These are phyloP conservation scores for Sebastiscus tertius DNA, from an alignment of 2,797 vertebrate genomes.

Conservation along the genomic window DNA sequence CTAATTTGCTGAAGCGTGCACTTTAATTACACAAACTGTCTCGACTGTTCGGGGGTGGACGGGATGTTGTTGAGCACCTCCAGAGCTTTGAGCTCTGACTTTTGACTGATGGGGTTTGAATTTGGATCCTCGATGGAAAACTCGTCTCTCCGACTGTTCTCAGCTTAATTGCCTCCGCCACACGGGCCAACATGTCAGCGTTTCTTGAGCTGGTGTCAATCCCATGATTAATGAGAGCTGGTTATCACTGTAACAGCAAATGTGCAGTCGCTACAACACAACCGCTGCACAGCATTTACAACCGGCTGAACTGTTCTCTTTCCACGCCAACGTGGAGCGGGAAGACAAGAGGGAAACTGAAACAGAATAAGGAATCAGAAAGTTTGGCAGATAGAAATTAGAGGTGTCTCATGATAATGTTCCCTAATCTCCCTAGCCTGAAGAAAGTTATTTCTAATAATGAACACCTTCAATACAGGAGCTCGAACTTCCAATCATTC, in stretches of 20 bases:
- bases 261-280: not conserved
- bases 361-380: not conserved
- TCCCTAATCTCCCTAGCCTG: not conserved
- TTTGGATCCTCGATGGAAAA: not conserved
- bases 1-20: not conserved
- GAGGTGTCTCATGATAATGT: not conserved
- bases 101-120: not conserved
- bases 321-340: not conserved
- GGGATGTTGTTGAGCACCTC: not conserved
- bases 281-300: not conserved
- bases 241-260: not conserved
- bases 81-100: not conserved
- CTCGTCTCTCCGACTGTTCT: not conserved
- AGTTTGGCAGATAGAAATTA: not conserved
- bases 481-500: not conserved
- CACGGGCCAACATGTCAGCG: not conserved
- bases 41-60: not conserved
- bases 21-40: not conserved
- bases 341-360: not conserved
- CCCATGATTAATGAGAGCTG: constrained; percentile 30
- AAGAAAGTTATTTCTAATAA: not conserved
- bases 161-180: not conserved
- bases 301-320: not conserved
- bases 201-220: constrained; percentile 11
- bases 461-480: not conserved